A percentile compares a stretch with the other conserved stretches of the same genome.
phyloP scores from a whole-genome alignment of 2,888 invertebrate species.

The Lasioglossum figueresi region DNA sequence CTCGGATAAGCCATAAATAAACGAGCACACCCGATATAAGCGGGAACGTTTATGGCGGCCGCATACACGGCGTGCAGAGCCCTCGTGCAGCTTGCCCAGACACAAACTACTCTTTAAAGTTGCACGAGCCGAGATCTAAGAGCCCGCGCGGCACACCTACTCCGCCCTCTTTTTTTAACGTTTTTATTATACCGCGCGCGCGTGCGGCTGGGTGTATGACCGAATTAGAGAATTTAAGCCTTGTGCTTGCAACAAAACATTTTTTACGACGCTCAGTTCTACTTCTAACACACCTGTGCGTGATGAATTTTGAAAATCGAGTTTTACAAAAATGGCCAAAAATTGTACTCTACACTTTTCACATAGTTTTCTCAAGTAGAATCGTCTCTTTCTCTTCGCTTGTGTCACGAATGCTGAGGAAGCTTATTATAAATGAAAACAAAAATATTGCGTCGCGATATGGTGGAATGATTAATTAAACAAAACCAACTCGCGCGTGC shows the following conservation, averaged over 20 bases:
- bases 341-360: no score
- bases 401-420: no score
- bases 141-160: constrained; percentile 46
- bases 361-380: no score
- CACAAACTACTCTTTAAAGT: constrained; percentile 72
- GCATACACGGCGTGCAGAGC: constrained; percentile 67
- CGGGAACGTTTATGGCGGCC: constrained; percentile 72
- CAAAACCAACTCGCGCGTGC: neutral
- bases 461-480: no score
- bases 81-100: constrained; percentile 66
- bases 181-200: constrained; percentile 40
- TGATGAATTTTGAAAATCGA: no score
- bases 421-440: no score
- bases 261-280: neutral
- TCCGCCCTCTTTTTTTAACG: constrained; percentile 29
- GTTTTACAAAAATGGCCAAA: no score
- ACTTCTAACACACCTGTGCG: neutral
- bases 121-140: constrained; percentile 70
- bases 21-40: constrained; percentile 69
- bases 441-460: no score
- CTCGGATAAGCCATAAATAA: constrained; percentile 75
- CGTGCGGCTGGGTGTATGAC: constrained; percentile 2
- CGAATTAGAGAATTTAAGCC: neutral
- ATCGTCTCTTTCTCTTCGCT: no score
- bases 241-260: neutral